phyloP scores from a whole-genome alignment of 2,113 vertebrate species.

The Elephantulus edwardii region DNA sequence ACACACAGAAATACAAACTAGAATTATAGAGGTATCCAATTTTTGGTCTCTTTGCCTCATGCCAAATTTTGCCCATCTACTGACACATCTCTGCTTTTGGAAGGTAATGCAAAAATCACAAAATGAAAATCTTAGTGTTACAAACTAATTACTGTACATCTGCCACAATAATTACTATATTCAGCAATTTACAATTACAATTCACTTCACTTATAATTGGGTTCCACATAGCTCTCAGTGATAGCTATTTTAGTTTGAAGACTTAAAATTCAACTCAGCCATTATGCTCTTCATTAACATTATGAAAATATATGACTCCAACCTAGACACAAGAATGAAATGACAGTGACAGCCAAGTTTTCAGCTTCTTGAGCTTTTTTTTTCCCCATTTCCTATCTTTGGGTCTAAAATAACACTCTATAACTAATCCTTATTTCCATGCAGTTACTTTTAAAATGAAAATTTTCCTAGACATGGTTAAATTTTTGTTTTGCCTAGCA shows the following conservation, averaged over 20 bases:
- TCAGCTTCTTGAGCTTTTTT: neutral
- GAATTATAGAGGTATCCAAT: neutral
- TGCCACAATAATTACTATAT: constrained; percentile 65
- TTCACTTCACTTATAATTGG: constrained; percentile 63
- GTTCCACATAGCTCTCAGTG: constrained; percentile 38
- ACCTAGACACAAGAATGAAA: neutral
- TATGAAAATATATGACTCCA: neutral
- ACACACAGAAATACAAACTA: neutral
- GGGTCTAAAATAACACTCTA: neutral
- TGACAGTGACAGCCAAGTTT: neutral
- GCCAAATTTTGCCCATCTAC: neutral
- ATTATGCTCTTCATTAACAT: constrained; percentile 41
- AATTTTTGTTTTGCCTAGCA: constrained; percentile 10
- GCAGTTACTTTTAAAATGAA: constrained; percentile 13
- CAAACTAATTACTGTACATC: constrained; percentile 64
- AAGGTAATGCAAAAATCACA: constrained; percentile 45
- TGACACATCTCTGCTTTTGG: constrained; percentile 6
- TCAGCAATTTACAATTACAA: constrained; percentile 66
- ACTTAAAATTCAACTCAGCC: constrained; percentile 53
- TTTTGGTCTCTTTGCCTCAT: neutral
- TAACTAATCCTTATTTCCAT: neutral
- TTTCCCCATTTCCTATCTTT: constrained; percentile 11
- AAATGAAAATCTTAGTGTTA: constrained; percentile 33
- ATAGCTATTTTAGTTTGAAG: constrained; percentile 56
- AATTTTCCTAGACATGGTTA: neutral